Evolutionary conservation across 2,113 vertebrate species (phyloP), one percentile per base, ranked within the genome.

Genomic region (Aleadryas rufinucha): DNA sequence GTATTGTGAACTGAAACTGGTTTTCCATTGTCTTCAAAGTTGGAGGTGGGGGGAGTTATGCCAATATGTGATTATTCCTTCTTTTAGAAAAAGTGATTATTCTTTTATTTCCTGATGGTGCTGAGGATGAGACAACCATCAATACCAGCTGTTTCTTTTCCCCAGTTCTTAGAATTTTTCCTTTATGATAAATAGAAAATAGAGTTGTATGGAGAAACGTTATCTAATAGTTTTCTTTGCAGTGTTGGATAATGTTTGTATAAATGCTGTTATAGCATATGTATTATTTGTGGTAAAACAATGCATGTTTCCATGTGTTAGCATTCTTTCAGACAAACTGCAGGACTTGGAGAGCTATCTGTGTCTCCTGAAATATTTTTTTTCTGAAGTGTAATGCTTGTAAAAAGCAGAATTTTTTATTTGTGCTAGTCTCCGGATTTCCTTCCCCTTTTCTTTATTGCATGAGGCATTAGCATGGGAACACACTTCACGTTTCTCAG

Each of bases 381-480:
- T 75, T 87, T 10, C 35, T 42, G 44, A 81, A 76, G 13, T 66
- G 9, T 57, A 82, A 44, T 70, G 63, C 59, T 54, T 86, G 39
- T 42, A 91, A 74, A 92, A 90, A 66, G 21, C 68, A 78, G 70
- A 70, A 54, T 37, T 69, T 80, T 78, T 90, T 88, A 72, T 95
- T 95, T 75, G 26, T 66, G 24, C 53, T 82, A 57, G 70, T 87
- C 50, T 89, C 28, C 44, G 59, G 31, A 74, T 90, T 96, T 92
- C 71, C 93, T 95, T 96, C 93, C 89, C 66, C 65, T 97, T 90
- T 91, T 91, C 95, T 93, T 89, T 92, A 91, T 90, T 90, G 60
- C 87, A 45, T 6, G 66, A 95, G 37, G 80, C 79, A 89, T 94
- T 96, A 89, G 89, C 84, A 82, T 79, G 63, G 89, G 84, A 90